Conservation (phyloP, 2,797 vertebrate genomes). For the Aphelocoma californica region DNA sequence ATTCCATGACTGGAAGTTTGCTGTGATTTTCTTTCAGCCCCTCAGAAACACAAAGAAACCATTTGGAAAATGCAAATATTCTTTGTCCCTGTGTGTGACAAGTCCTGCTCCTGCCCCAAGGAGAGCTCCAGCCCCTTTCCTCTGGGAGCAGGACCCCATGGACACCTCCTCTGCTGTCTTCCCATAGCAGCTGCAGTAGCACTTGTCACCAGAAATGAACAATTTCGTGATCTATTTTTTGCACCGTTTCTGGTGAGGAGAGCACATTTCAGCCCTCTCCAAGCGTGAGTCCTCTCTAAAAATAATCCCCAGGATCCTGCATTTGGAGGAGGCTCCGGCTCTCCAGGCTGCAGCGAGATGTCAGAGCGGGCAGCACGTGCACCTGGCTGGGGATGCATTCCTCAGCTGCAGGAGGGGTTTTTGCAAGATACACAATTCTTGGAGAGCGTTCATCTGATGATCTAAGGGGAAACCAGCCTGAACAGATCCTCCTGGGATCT, state of each 20-base stretch:
- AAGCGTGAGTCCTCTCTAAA: neutral
- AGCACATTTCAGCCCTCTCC: neutral
- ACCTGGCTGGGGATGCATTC: neutral
- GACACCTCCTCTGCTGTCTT: neutral
- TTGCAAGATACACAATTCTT: neutral
- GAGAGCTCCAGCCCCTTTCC: neutral
- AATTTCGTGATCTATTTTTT: neutral
- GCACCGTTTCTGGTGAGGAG: neutral
- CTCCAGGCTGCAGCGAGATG: neutral
- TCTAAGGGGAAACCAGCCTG: neutral
- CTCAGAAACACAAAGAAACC: neutral
- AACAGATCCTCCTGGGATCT: neutral
- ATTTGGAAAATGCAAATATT: neutral
- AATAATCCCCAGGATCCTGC: neutral
- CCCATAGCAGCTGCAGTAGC: neutral
- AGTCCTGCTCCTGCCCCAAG: neutral
- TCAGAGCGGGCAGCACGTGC: neutral
- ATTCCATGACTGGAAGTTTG: neutral
- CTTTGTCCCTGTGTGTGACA: neutral
- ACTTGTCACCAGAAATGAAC: neutral
- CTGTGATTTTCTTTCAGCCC: neutral
- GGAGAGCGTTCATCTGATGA: neutral
- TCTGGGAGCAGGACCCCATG: accelerated
- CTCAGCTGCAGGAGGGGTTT: neutral
- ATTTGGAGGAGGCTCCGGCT: neutral